These are phyloP conservation scores for Bostrychus sinensis DNA, from an alignment of 2,113 vertebrate genomes.

Conservation along the genomic window DNA sequence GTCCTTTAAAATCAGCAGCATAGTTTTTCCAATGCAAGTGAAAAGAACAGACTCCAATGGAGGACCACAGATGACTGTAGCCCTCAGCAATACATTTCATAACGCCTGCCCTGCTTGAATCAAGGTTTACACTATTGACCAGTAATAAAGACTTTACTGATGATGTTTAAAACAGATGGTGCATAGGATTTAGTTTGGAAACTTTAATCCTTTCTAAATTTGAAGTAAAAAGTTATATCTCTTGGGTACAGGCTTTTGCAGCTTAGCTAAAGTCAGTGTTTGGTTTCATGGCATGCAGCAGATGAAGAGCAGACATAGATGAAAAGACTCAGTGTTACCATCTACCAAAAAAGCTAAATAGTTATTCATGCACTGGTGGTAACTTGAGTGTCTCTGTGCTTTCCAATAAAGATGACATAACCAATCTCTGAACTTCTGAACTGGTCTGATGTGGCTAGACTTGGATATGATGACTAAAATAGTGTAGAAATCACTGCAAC, in stretches of 20 bases:
- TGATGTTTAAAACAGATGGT: not conserved
- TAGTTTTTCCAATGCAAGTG: too few relatives aligned
- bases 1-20: too few relatives aligned
- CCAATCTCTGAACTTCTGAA: constrained; percentile 12
- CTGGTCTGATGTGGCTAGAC: not conserved
- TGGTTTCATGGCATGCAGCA: not conserved
- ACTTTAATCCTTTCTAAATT: not conserved
- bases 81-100: not conserved
- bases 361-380: constrained; percentile 5
- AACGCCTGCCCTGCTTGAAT: not conserved
- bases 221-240: constrained; percentile 1
- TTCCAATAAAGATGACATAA: constrained; percentile 38
- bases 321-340: constrained; percentile 35
- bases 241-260: not conserved
- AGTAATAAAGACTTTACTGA: not conserved
- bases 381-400: constrained; percentile 31
- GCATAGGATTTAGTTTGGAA: not conserved
- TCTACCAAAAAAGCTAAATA: constrained; percentile 16
- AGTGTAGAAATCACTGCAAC: too few relatives aligned
- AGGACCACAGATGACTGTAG: not conserved
- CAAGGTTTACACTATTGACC: not conserved
- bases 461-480: not conserved
- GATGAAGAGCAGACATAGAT: constrained; percentile 16
- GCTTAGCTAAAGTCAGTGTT: not conserved
- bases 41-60: too few relatives aligned